Evolutionary conservation across 1,140 invertebrate genomes (phyloP).

Genomic region (Grapholita molesta): DNA sequence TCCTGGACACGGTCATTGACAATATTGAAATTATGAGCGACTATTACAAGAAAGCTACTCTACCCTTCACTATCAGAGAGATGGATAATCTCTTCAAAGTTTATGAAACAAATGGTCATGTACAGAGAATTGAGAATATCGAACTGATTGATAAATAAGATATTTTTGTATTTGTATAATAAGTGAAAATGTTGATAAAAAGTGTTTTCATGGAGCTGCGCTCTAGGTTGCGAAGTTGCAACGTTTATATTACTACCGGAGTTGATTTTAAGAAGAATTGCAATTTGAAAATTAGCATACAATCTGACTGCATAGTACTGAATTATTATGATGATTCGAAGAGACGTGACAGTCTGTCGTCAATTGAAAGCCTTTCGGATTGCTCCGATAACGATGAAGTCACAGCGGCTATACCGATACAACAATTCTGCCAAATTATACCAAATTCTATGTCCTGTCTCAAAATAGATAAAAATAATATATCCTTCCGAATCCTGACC

Average conservation of each 20-base stretch:
- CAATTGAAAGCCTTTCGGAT: conserved; percentile 66
- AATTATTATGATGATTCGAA: conserved; percentile 64
- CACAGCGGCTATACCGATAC: conserved; percentile 56
- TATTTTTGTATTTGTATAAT: conserved; percentile 28
- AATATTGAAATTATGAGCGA: conserved; percentile 90
- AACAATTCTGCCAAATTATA: conserved; percentile 68
- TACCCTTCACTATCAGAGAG: conserved; percentile 86
- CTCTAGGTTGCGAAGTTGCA: conserved; percentile 76
- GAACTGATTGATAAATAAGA: conserved; percentile 63
- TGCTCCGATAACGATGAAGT: conserved; percentile 59
- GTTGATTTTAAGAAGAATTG: conserved; percentile 62
- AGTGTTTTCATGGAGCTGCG: conserved; percentile 78
- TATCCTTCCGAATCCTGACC: conserved; percentile 72
- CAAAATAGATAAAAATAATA: conserved; percentile 66
- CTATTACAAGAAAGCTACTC: conserved; percentile 90
- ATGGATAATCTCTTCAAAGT: conserved; percentile 79
- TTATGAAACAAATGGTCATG: conserved; percentile 66
- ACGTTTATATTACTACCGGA: conserved; percentile 77
- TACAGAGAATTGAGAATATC: conserved; percentile 55
- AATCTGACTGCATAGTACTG: conserved; percentile 66
- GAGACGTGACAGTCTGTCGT: conserved; percentile 59
- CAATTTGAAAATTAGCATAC: conserved; percentile 72
- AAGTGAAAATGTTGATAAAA: conserved; percentile 67
- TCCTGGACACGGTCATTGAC: conserved; percentile 92
- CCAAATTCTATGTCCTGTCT: conserved; percentile 74